A percentile compares a stretch with the other conserved stretches of the same genome.
These are phyloP conservation scores for Entomobrya multifasciata DNA, from an alignment of 2,888 invertebrate species.

Conservation along the genomic window DNA sequence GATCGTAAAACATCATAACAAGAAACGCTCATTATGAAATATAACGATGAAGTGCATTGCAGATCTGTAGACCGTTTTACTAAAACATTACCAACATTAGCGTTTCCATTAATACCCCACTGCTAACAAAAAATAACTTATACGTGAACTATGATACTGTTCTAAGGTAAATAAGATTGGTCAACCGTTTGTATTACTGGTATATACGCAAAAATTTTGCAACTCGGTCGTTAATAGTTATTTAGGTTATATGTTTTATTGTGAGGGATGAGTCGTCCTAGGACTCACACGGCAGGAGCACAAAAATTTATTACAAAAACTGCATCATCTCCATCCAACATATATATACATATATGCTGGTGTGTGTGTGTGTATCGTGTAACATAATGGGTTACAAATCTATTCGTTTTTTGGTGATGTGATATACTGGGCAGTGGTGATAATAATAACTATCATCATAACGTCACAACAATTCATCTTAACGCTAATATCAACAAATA, in stretches of 20 bases:
- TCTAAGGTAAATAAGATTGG: constrained; percentile 64
- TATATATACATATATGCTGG: too few species aligned
- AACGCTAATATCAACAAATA: constrained; percentile 34
- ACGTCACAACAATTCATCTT: constrained; percentile 13
- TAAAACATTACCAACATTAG: constrained; percentile 68
- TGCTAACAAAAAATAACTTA: background rate
- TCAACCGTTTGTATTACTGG: constrained; percentile 46
- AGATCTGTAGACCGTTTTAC: constrained; percentile 45
- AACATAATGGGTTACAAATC: constrained; percentile 54
- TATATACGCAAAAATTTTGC: constrained; percentile 69
- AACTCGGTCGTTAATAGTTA: constrained; percentile 70
- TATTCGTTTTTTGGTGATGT: constrained; percentile 32
- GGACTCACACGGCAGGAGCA: constrained; percentile 62
- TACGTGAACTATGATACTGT: background rate
- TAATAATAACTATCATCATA: constrained; percentile 1
- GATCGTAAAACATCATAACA: constrained; percentile 36
- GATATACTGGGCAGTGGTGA: constrained; percentile 30
- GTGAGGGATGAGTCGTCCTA: constrained; percentile 67
- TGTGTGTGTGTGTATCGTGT: constrained; percentile 48
- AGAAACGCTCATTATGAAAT: constrained; percentile 1
- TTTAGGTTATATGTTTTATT: constrained; percentile 68
- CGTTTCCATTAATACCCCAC: constrained; percentile 61
- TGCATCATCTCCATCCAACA: too few species aligned
- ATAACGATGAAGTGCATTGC: background rate
- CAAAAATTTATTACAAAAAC: constrained; percentile 36